phyloP scores from a whole-genome alignment of 2,888 invertebrate species.

The Corbicula japonica region DNA sequence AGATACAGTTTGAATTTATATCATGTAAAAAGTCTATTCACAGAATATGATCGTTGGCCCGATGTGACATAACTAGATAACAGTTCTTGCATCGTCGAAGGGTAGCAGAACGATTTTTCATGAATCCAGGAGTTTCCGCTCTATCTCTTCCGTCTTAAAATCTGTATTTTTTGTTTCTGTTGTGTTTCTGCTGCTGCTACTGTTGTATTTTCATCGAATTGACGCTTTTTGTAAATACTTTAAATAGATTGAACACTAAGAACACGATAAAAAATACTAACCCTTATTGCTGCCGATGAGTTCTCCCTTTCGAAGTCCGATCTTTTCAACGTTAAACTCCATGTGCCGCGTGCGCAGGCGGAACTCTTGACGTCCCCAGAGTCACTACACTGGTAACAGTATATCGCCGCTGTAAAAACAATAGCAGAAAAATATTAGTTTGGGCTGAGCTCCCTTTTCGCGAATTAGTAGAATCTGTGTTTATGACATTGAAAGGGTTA shows the following conservation, averaged over 20 bases:
- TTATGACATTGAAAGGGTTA: too few relatives aligned
- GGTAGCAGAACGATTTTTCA: too few relatives aligned
- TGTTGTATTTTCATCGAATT: neutral
- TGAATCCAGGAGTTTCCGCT: too few relatives aligned
- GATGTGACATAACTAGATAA: too few relatives aligned
- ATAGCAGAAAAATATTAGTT: too few relatives aligned
- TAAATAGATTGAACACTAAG: neutral
- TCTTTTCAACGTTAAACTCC: constrained; percentile 11
- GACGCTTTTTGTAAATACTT: neutral
- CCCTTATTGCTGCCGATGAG: neutral
- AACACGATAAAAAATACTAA: neutral
- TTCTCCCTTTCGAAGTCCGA: constrained; percentile 1
- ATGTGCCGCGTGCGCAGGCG: constrained; percentile 13
- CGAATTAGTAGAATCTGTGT: too few relatives aligned
- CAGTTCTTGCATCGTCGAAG: too few relatives aligned
- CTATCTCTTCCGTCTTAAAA: neutral
- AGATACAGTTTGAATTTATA: too few relatives aligned
- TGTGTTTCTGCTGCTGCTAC: neutral
- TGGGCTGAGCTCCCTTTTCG: too few relatives aligned
- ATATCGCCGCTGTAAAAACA: constrained; percentile 37
- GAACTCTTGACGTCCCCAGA: constrained; percentile 22
- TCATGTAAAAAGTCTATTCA: too few relatives aligned
- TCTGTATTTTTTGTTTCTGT: neutral
- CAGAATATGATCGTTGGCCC: too few relatives aligned
- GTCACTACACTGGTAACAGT: constrained; percentile 50